phyloP scores from a whole-genome alignment of 2,888 invertebrate species.

The Ophioninae sp. region DNA sequence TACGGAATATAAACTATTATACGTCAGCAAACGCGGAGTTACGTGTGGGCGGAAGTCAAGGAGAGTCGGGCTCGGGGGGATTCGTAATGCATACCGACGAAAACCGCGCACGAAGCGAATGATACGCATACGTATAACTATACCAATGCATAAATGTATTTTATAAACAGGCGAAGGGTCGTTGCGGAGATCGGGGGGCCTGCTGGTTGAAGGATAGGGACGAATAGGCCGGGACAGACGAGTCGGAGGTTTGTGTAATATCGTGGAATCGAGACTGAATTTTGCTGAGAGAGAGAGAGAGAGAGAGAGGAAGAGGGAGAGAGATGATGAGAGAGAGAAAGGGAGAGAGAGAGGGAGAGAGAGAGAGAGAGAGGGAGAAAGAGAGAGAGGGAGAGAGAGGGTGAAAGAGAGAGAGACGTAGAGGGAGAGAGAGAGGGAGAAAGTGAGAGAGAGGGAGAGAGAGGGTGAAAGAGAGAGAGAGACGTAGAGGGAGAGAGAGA shows the following conservation, averaged over 20 bases:
- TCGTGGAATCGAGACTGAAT: background rate
- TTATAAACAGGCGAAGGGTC: constrained; percentile 34
- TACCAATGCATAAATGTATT: constrained; percentile 62
- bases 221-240: background rate
- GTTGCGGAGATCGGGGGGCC: background rate
- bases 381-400: no score
- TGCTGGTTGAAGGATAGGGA: constrained; percentile 12
- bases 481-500: no score
- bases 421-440: no score
- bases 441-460: no score
- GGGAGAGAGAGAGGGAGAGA: no score
- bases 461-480: no score
- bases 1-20: constrained; percentile 8
- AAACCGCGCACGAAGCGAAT: constrained; percentile 44
- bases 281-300: background rate
- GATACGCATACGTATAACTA: background rate
- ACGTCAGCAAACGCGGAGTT: constrained; percentile 25
- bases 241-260: constrained; percentile 6
- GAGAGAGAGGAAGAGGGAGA: no score
- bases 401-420: no score
- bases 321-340: no score
- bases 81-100: constrained; percentile 58
- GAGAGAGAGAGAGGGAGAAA: no score
- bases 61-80: constrained; percentile 17
- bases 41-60: constrained; percentile 34